Evolutionary conservation across 2,797 vertebrate genomes (phyloP).

Genomic region (Aulostomus chinensis): DNA sequence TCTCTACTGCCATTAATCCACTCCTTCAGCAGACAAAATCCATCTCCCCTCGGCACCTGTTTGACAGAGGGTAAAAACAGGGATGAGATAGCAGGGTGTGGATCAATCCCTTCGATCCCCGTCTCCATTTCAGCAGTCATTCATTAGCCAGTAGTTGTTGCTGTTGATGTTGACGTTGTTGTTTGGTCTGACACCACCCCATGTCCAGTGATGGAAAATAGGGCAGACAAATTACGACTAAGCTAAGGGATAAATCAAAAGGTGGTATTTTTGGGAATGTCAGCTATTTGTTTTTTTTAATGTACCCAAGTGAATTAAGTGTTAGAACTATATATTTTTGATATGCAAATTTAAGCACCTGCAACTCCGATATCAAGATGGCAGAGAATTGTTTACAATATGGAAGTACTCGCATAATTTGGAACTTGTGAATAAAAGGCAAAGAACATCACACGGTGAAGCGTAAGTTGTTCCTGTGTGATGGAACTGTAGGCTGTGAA

Average conservation of each 20-base stretch:
- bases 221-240: slow-evolving; percentile 30
- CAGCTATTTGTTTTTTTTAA: too few species aligned
- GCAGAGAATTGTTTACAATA: too few species aligned
- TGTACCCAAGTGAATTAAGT: too few species aligned
- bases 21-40: slow-evolving; percentile 79
- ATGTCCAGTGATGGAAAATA: slow-evolving; percentile 17
- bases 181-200: slow-evolving; percentile 47
- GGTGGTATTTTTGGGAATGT: not conserved
- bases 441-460: too few species aligned
- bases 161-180: slow-evolving; percentile 69
- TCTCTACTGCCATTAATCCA: slow-evolving; percentile 79
- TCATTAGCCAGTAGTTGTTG: slow-evolving; percentile 76
- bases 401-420: too few species aligned
- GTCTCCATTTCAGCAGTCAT: slow-evolving; percentile 72
- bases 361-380: too few species aligned
- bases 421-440: too few species aligned
- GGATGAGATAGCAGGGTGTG: slow-evolving; percentile 74
- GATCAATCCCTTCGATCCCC: slow-evolving; percentile 84
- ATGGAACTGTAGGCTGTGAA: too few species aligned
- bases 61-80: slow-evolving; percentile 85
- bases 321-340: too few species aligned
- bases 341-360: too few species aligned
- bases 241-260: slow-evolving; percentile 1
- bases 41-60: slow-evolving; percentile 80
- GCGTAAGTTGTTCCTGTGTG: too few species aligned